These are phyloP conservation scores for Brenthis daphne DNA, from an alignment of 2,888 invertebrate species.

Conservation along the genomic window DNA sequence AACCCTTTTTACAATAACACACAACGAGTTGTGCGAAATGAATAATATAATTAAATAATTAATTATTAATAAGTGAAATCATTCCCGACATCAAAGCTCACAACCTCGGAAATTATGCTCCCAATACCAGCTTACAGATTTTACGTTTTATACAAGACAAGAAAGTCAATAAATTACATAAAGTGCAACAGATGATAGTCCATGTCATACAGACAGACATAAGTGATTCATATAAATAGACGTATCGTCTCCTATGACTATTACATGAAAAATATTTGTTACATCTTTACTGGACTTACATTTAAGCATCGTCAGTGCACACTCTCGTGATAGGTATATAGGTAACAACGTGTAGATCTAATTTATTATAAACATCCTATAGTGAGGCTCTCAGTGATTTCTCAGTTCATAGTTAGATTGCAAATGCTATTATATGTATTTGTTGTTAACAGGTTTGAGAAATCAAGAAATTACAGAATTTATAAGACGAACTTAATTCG, in stretches of 20 bases:
- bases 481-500: neutral
- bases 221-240: conserved; percentile 32
- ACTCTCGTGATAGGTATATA: conserved; percentile 59
- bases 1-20: conserved; percentile 74
- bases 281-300: conserved; percentile 31
- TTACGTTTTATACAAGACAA: conserved; percentile 67
- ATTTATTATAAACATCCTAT: conserved; percentile 32
- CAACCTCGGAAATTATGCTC: conserved; percentile 82
- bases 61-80: conserved; percentile 68
- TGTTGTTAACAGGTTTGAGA: conserved; percentile 19
- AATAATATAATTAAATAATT: conserved; percentile 64
- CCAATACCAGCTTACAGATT: conserved; percentile 80
- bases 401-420: conserved; percentile 41
- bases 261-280: conserved; percentile 32
- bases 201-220: conserved; percentile 27
- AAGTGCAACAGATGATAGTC: conserved; percentile 56
- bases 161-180: conserved; percentile 54
- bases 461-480: conserved; percentile 18
- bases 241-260: conserved; percentile 31
- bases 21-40: conserved; percentile 77
- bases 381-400: conserved; percentile 22
- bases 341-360: conserved; percentile 49
- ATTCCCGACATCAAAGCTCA: conserved; percentile 80
- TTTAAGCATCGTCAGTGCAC: conserved; percentile 41
- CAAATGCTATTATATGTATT: conserved; percentile 29